Conservation (phyloP, 2,113 vertebrate species). For the Pandion haliaetus region DNA sequence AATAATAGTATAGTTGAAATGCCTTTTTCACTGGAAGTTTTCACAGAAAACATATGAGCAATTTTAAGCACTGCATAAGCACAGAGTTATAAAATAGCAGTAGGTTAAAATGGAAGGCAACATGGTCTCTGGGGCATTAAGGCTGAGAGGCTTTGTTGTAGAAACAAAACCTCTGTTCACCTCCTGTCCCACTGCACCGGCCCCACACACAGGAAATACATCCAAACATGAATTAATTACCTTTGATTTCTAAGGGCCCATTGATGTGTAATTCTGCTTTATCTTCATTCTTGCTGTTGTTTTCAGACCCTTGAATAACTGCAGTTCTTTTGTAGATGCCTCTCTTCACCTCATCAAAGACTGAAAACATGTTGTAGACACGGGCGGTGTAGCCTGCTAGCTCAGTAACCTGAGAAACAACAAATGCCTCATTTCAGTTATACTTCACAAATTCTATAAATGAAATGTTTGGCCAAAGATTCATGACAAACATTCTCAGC, state of each 20-base stretch:
- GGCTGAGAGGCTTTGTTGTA: neutral
- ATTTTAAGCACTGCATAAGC: neutral
- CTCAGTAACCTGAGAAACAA: conserved; percentile 87
- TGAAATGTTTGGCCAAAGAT: neutral
- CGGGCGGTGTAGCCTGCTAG: conserved; percentile 95
- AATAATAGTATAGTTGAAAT: neutral
- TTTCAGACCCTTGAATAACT: conserved; percentile 66
- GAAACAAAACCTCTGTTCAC: neutral
- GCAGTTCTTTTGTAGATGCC: conserved; percentile 90
- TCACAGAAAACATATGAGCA: neutral
- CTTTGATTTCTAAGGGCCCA: conserved; percentile 88
- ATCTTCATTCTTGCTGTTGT: conserved; percentile 66
- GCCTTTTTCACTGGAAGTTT: neutral
- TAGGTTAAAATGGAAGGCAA: neutral
- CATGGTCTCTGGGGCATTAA: neutral
- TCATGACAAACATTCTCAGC: neutral
- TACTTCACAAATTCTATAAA: neutral
- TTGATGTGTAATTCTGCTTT: conserved; percentile 78
- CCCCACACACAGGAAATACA: neutral
- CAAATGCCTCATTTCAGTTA: neutral
- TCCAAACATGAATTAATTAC: conserved; percentile 66
- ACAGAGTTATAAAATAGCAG: neutral
- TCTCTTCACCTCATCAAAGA: conserved; percentile 94
- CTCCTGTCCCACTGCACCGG: neutral
- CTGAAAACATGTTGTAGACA: conserved; percentile 94